A percentile compares a stretch with the other conserved stretches of the same genome.
phyloP scores from a whole-genome alignment of 1,140 invertebrate species.

The Coelopa frigida region DNA sequence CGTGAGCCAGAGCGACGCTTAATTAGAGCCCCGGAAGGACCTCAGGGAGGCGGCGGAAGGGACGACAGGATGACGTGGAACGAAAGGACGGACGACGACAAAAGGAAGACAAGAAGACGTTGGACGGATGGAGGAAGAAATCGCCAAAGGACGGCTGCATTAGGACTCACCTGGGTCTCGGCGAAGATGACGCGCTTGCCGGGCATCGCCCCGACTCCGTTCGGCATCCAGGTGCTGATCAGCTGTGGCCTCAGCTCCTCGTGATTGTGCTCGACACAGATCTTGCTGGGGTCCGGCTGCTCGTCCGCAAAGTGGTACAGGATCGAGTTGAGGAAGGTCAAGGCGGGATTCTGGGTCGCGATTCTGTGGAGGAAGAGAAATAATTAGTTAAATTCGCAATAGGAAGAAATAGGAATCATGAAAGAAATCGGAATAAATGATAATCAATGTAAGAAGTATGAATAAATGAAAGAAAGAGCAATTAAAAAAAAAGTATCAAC shows the following conservation, averaged over 20 bases:
- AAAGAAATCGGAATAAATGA: slow-evolving; percentile 6
- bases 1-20: too few species aligned
- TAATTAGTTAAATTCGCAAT: too few species aligned
- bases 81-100: too few species aligned
- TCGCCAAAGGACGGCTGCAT: too few species aligned
- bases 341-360: slow-evolving; percentile 46
- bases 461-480: not conserved
- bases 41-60: too few species aligned
- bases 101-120: too few species aligned
- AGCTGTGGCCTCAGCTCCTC: slow-evolving; percentile 72
- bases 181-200: slow-evolving; percentile 76
- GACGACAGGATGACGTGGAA: too few species aligned
- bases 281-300: slow-evolving; percentile 46
- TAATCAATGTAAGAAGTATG: slow-evolving; percentile 1
- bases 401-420: not conserved
- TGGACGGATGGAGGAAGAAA: too few species aligned
- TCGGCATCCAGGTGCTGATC: slow-evolving; percentile 77
- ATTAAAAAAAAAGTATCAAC: not conserved
- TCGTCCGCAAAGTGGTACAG: slow-evolving; percentile 48
- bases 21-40: too few species aligned
- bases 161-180: slow-evolving; percentile 76
- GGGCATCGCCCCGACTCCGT: slow-evolving; percentile 73
- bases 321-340: slow-evolving; percentile 57
- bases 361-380: slow-evolving; percentile 20
- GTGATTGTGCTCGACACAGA: slow-evolving; percentile 80